Evolutionary conservation across 1,140 invertebrate genomes (phyloP).

Genomic region (Orchestia grillus): DNA sequence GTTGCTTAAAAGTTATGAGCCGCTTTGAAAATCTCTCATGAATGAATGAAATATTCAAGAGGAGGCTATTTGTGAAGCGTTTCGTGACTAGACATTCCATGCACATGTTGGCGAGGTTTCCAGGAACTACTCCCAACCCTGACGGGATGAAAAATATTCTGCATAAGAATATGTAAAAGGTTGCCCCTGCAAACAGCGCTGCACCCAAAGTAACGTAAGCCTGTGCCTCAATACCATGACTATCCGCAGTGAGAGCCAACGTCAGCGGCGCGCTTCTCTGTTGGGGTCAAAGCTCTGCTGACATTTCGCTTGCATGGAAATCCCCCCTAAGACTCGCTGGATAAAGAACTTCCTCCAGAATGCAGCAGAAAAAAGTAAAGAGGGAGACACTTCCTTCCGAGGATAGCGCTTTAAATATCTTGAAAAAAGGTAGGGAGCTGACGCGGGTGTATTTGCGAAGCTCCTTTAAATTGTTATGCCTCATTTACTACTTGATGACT

Average conservation of each 20-base stretch:
- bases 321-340: not conserved
- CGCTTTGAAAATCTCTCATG: no score
- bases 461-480: not conserved
- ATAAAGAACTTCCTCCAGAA: constrained; percentile 1
- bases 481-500: not conserved
- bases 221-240: not conserved
- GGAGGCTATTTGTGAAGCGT: no score
- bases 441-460: not conserved
- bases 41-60: no score
- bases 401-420: not conserved
- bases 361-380: not conserved
- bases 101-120: no score
- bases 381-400: not conserved
- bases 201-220: not conserved
- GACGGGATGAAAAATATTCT: no score
- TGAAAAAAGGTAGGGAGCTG: not conserved
- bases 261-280: not conserved
- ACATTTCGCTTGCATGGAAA: not conserved
- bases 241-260: not conserved
- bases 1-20: no score
- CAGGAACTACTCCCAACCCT: no score
- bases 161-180: no score
- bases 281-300: not conserved
- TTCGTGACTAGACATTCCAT: no score
- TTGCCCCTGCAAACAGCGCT: no score